Evolutionary conservation across 1,140 invertebrate genomes (phyloP).

Genomic region (Proctacanthus coquilletti): DNA sequence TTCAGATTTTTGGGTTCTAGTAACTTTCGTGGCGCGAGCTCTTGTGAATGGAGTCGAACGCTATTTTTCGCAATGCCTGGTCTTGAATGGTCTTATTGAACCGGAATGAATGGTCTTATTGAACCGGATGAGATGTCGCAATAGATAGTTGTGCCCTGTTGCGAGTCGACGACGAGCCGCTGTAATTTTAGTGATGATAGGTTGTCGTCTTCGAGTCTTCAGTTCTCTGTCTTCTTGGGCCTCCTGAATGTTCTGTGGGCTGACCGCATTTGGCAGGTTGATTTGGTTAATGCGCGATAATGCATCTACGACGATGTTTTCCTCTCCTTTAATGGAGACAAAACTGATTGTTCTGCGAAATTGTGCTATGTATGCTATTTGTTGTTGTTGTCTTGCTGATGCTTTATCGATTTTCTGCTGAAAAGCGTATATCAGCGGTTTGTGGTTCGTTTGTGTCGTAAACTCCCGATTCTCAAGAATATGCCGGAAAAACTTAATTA

Average conservation of each 20-base stretch:
- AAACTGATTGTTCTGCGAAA: conserved; percentile 15
- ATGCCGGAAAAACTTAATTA: conserved; percentile 20
- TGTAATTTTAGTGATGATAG: conserved; percentile 7
- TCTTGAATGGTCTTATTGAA: too few species aligned
- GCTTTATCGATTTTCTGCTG: conserved; percentile 3
- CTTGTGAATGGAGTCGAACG: conserved; percentile 12
- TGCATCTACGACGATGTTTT: conserved; percentile 18
- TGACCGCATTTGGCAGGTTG: conserved; percentile 5
- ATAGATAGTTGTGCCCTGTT: background rate
- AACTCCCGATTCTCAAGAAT: conserved; percentile 19
- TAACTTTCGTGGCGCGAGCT: too few species aligned
- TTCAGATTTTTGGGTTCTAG: too few species aligned
- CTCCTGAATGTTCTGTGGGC: conserved; percentile 10
- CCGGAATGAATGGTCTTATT: conserved; percentile 8
- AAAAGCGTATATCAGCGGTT: conserved; percentile 24
- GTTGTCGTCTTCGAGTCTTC: too few species aligned
- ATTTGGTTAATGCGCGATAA: conserved; percentile 11
- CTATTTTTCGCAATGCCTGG: conserved; percentile 4
- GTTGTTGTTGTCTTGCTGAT: conserved; percentile 16
- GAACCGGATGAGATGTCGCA: conserved; percentile 2
- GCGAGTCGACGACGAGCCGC: conserved; percentile 1
- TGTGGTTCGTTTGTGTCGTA: conserved; percentile 28
- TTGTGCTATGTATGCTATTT: conserved; percentile 16
- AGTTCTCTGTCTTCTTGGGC: conserved; percentile 13
- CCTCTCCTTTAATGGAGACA: conserved; percentile 11